These are phyloP conservation scores for Sitophilus oryzae DNA, from an alignment of 1,140 invertebrate genomes.

Conservation along the genomic window DNA sequence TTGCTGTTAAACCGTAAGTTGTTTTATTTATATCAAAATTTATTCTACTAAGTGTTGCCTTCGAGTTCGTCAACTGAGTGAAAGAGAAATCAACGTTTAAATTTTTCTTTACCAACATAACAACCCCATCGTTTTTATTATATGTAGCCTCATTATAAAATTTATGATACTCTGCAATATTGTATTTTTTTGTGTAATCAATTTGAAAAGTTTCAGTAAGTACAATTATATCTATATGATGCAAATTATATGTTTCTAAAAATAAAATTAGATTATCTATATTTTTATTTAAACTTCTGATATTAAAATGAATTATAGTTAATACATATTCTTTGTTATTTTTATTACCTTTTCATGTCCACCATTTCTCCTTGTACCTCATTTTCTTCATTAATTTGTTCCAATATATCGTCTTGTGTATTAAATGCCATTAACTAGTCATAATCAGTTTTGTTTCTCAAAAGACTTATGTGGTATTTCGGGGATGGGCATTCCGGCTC, in stretches of 20 bases:
- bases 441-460: too few species aligned
- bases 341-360: too few species aligned
- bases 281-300: too few species aligned
- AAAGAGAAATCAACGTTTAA: neutral
- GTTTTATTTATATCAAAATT: neutral
- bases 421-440: too few species aligned
- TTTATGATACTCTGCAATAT: neutral
- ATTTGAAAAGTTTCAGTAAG: conserved; percentile 1
- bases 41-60: neutral
- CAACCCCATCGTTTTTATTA: neutral
- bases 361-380: too few species aligned
- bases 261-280: too few species aligned
- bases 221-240: neutral
- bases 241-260: neutral
- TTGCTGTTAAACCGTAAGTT: neutral
- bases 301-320: too few species aligned
- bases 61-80: neutral
- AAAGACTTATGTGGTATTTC: too few species aligned
- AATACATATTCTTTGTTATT: too few species aligned
- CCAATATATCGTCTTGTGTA: too few species aligned
- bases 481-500: too few species aligned
- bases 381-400: too few species aligned
- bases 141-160: neutral
- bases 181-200: neutral
- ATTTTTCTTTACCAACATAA: neutral